phyloP scores from a whole-genome alignment of 2,888 invertebrate genomes.

The Trissolcus brochymenae region DNA sequence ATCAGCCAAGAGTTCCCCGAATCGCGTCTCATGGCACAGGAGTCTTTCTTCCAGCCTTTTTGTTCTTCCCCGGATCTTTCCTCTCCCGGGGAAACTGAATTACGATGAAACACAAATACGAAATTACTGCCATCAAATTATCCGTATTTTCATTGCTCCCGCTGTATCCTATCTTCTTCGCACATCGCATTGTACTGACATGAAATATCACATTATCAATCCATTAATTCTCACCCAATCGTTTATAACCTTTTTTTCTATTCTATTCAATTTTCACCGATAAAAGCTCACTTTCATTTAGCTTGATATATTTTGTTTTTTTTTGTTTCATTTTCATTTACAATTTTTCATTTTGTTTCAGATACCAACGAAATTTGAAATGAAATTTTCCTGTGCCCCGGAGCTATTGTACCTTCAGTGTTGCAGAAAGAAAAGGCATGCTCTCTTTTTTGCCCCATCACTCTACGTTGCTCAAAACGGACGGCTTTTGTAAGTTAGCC shows the following conservation, averaged over 20 bases:
- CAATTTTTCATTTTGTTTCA: too few relatives aligned
- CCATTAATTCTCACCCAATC: too few relatives aligned
- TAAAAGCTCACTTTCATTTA: too few relatives aligned
- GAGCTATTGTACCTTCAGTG: too few relatives aligned
- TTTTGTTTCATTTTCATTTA: too few relatives aligned
- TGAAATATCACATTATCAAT: conserved; percentile 26
- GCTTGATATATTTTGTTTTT: too few relatives aligned
- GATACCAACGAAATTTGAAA: too few relatives aligned
- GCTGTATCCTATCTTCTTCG: conserved; percentile 43
- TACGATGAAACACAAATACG: conserved; percentile 68
- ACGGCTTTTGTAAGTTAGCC: conserved; percentile 68
- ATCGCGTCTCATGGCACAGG: conserved; percentile 39
- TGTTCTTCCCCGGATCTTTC: conserved; percentile 31
- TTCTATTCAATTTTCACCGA: too few relatives aligned
- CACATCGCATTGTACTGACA: conserved; percentile 29
- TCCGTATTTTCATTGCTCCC: conserved; percentile 69
- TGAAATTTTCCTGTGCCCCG: too few relatives aligned
- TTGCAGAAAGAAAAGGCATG: too few relatives aligned
- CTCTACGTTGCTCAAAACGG: conserved; percentile 16
- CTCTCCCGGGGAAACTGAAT: conserved; percentile 61
- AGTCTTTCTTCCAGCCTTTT: conserved; percentile 48
- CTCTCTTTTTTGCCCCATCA: too few relatives aligned
- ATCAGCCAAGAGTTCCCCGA: conserved; percentile 48
- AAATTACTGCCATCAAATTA: conserved; percentile 63
- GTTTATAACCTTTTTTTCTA: too few relatives aligned